A percentile compares a stretch with the other conserved stretches of the same genome.
Conservation (phyloP, 2,113 vertebrate species). For the Ondatra zibethicus region DNA sequence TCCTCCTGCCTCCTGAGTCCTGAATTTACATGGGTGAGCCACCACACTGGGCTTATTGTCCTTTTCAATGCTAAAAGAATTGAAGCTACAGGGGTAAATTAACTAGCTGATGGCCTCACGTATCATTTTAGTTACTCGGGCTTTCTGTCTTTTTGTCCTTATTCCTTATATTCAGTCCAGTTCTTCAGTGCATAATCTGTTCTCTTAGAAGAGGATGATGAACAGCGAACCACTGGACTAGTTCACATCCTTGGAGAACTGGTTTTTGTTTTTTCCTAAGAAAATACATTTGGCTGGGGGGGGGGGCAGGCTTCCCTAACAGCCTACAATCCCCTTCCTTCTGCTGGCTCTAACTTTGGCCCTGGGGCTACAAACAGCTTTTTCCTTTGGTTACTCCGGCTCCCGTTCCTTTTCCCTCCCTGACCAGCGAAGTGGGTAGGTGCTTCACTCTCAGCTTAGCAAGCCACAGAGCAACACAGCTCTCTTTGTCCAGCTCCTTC, state of each 20-base stretch:
- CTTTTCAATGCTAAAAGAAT: not conserved
- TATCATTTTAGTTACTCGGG: not conserved
- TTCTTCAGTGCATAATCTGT: not conserved
- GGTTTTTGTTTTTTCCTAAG: not conserved
- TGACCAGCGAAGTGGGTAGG: conserved; percentile 5
- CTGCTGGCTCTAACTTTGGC: conserved; percentile 25
- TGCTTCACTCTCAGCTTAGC: not conserved
- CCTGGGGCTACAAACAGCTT: not conserved
- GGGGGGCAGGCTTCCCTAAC: not conserved
- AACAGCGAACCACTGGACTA: not conserved
- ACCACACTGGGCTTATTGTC: not conserved
- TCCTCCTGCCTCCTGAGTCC: not conserved
- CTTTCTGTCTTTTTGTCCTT: not conserved
- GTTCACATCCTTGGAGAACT: not conserved
- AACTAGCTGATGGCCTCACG: not conserved
- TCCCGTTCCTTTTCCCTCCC: not conserved
- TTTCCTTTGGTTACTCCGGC: not conserved
- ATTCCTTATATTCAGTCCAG: not conserved
- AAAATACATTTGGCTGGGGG: not conserved
- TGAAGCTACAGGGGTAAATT: not conserved
- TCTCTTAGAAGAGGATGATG: not conserved
- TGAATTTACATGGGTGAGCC: not conserved
- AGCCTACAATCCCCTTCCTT: conserved; percentile 55
- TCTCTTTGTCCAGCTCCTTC: not conserved
- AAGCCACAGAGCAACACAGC: not conserved